Evolutionary conservation across 2,797 vertebrate genomes (phyloP), one percentile per base, ranked within the genome.

Genomic region (Antennarius maculatus): DNA sequence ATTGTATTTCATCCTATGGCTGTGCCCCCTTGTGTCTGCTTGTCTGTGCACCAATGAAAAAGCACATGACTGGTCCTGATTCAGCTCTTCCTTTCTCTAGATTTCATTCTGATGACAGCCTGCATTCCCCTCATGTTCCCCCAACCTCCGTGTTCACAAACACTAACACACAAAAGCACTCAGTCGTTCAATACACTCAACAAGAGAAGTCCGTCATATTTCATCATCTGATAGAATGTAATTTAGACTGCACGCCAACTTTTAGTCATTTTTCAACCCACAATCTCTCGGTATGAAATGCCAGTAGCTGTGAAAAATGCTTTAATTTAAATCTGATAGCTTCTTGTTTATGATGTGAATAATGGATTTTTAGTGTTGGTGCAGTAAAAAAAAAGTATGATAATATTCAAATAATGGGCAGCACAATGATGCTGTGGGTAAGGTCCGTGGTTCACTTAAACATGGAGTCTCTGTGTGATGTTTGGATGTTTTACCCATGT

Each of bases 91-190:
- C 86, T 88, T 92, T 92, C 85, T 92, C 47, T 91, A 82, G 71
- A 76, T 81, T 80, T 85, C 79, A 85, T 91, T 91, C 81, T 94
- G 93, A 94, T 94, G 93, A 94, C 90, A 84, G 77, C 71, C 88
- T 86, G 79, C 92, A 94, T 94, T 94, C 93, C 87, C 79, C 58
- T 77, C 83, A 70, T 82, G 81, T 79, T 74, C 55, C 49, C 23
- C 82, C 60, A 43, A 66, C 71, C 58, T 67, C 46, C 49, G 61
- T 68, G 80, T 77, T 71, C 57, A 80, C 69, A 79, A 76, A 82
- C 73, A 81, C 70, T 77, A 74, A 81, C 53, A 73, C 72, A 81
- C 62, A 68, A 51, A 67, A 82, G 71, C 54, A 77, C 71, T 67
- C n/a, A 78, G 72, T 64, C 67, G 72, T 63, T 61, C 54, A 49